Evolutionary conservation across 2,888 invertebrate genomes (phyloP).

Genomic region (Smittia sp.): DNA sequence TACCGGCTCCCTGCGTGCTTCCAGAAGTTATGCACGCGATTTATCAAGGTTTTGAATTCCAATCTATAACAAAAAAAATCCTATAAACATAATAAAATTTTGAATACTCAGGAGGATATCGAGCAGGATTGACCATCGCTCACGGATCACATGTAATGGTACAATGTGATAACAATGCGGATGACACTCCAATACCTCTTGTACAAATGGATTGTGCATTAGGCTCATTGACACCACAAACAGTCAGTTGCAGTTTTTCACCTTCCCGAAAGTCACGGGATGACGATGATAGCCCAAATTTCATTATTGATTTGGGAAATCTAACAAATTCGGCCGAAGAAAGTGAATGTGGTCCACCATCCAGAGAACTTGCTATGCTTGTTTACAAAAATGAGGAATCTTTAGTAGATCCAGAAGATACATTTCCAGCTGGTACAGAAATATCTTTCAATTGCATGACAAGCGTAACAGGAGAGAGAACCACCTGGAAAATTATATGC

Average conservation of each 20-base stretch:
- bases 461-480: constrained; percentile 75
- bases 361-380: constrained; percentile 73
- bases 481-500: constrained; percentile 81
- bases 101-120: constrained; percentile 76
- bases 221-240: constrained; percentile 49
- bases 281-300: constrained; percentile 42
- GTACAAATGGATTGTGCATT: constrained; percentile 52
- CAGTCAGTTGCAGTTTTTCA: constrained; percentile 49
- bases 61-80: too few species aligned
- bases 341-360: constrained; percentile 50
- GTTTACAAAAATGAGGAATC: constrained; percentile 57
- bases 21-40: constrained; percentile 50
- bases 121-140: constrained; percentile 75
- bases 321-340: constrained; percentile 21
- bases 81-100: too few species aligned
- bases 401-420: constrained; percentile 53
- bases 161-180: constrained; percentile 61
- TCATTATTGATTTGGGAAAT: constrained; percentile 30
- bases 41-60: too few species aligned
- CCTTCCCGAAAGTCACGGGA: constrained; percentile 50
- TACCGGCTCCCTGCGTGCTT: constrained; percentile 57
- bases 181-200: constrained; percentile 55
- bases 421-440: constrained; percentile 77
- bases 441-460: constrained; percentile 81
- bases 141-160: constrained; percentile 76